Evolutionary conservation across 2,113 vertebrate species (phyloP), one percentile per base, ranked within the genome.

Genomic region (Apistogramma diplotaenia): DNA sequence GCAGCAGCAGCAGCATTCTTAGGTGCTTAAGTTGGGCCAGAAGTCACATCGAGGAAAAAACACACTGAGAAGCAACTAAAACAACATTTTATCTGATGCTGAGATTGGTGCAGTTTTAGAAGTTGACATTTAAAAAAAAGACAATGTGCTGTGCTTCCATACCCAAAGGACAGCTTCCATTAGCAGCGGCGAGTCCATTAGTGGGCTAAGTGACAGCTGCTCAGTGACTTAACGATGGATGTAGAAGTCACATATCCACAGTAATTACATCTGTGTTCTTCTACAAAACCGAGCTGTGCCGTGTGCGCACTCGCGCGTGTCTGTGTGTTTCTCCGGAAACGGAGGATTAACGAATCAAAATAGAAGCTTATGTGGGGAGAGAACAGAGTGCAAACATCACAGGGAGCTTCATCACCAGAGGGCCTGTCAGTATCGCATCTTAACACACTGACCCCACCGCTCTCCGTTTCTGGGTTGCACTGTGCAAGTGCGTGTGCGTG

Each of bases 281-380:
- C 59, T 29, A 71, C 46, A 85, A 74, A 78, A 60, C 1, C 19
- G 23, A 67, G 57, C 67, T 21, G 3, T 79, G 33, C 51, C 67
- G n/a, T 84, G 49, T 85, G 43, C 65, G 67, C 23, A 40, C 78
- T 55, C 67, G 25, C 59, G 31, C 55, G 43, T 60, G 13, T 33
- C n/a, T 85, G 59, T 85, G 54, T 9, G 61, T 74, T 76, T 10
- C 72, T 83, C 83, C 37, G 76, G 81, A 90, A 89, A 73, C 18
- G 0, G 77, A 73, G 85, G 88, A 93, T 91, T 90, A 92, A 76
- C 72, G 46, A 83, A 78, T 92, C 29, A 80, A 90, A 93, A 91
- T 58, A 89, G 84, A 87, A 86, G 82, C 87, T 87, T 87, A 86
- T 83, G 77, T 27, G 29, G 59, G 72, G 55, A 72, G 33, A 83